Base-by-base conservation (phyloP, 2,888 invertebrate genomes). In the Ceramica pisi region DNA sequence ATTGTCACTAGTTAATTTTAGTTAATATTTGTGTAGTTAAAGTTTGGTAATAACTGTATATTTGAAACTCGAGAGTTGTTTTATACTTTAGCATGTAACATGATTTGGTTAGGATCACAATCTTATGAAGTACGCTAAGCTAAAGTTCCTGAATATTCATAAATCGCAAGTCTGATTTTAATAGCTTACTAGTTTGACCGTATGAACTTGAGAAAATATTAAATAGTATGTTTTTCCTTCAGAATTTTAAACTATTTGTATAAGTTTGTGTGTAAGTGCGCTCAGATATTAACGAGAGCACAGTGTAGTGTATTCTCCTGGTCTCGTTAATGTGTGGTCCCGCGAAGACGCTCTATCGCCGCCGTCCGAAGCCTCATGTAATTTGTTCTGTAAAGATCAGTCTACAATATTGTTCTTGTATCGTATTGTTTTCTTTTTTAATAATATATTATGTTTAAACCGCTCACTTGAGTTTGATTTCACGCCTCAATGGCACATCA, bases 381-480 rank as follows among this genome's bases (percentile, higher is more conserved):
- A 75, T 81, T 84, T 86, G 89, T 89, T 91, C 90, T 93, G 92
- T 93, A 91, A 93, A 93, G 90, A 93, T 92, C 90, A 93, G 92
- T 93, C 94, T 94, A 94, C 94, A 93, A 94, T 94, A 95, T 94
- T 92, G 93, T 94, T 94, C 95, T 93, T 94, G 92, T 94, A 94
- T 94, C 94, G 94, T 95, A 94, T 94, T 95, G 94, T 95, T 93
- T 92, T 93, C 93, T 95, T 95, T 93, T 94, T 91, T 93, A 94
- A 94, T 95, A 95, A 95, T 95, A 95, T 95, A 95, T 95, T 95
- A 94, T 95, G 95, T 95, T 95, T 95, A 94, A 95, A 95, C 92
- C 82, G 92, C 91, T 82, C 26, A 59, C 51, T 64, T 67, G 77
- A 44, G 19, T 85, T 81, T 84, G 1, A 75, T 78, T 85, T 71